Evolutionary conservation across 2,113 vertebrate species (phyloP).

Genomic region (Cranoglanis bouderius): DNA sequence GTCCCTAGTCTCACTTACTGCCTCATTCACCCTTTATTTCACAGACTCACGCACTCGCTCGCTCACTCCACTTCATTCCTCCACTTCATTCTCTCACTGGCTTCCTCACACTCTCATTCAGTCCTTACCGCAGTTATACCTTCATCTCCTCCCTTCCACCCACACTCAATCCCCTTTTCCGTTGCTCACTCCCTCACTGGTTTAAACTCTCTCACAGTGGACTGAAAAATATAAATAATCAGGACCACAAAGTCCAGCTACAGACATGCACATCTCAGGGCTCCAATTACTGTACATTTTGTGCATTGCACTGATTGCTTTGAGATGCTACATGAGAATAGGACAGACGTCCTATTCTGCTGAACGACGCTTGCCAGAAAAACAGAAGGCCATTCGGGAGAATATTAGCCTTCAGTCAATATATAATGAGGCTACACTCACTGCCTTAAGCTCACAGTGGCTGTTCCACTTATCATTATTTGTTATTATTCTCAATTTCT

Average conservation of each 20-base stretch:
- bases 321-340: slow-evolving; percentile 6
- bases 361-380: slow-evolving; percentile 3
- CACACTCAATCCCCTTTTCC: not conserved
- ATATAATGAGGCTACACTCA: slow-evolving; percentile 61
- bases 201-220: not conserved
- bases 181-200: not conserved
- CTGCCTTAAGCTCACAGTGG: slow-evolving; percentile 62
- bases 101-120: not conserved
- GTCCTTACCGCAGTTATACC: not conserved
- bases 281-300: slow-evolving; percentile 18
- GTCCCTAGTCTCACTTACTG: not conserved
- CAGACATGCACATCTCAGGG: not conserved
- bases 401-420: slow-evolving; percentile 62
- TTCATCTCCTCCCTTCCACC: slow-evolving; percentile 17
- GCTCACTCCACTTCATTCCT: not conserved
- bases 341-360: slow-evolving; percentile 10
- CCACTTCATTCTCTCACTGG: not conserved
- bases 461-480: slow-evolving; percentile 64
- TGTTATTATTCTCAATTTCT: slow-evolving; percentile 70
- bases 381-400: slow-evolving; percentile 11
- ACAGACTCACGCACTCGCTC: not conserved
- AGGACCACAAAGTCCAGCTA: not conserved
- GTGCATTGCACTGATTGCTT: not conserved
- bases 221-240: not conserved
- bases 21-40: not conserved